phyloP scores from a whole-genome alignment of 2,888 invertebrate species.

The Protonemura montana region DNA sequence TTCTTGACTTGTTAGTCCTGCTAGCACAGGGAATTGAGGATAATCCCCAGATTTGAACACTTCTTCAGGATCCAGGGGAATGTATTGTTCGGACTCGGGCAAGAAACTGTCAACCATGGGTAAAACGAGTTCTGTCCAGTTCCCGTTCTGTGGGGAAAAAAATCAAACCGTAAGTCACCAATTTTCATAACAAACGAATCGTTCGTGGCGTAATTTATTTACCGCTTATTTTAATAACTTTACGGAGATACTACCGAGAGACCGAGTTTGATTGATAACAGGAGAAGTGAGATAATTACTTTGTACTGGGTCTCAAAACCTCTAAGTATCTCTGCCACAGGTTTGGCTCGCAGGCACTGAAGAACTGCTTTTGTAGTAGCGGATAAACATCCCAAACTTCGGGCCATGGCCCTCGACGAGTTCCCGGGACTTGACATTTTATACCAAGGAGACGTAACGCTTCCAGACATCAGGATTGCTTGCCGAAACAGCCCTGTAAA shows the following conservation, averaged over 20 bases:
- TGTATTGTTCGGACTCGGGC: slow-evolving; percentile 67
- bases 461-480: slow-evolving; percentile 74
- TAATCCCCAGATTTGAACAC: slow-evolving; percentile 64
- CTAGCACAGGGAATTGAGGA: slow-evolving; percentile 69
- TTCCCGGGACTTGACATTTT: slow-evolving; percentile 60
- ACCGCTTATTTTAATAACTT: no score
- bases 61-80: slow-evolving; percentile 64
- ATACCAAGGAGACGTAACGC: slow-evolving; percentile 61
- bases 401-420: slow-evolving; percentile 66
- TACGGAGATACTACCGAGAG: no score
- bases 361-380: slow-evolving; percentile 54
- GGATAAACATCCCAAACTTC: slow-evolving; percentile 62
- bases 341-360: slow-evolving; percentile 69
- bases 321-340: slow-evolving; percentile 67
- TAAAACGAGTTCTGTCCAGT: slow-evolving; percentile 66
- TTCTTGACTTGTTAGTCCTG: slow-evolving; percentile 75
- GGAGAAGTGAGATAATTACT: slow-evolving; percentile 54
- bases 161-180: neutral
- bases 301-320: slow-evolving; percentile 65
- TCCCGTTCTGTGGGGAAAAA: slow-evolving; percentile 63
- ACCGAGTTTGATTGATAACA: no score
- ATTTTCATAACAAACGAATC: no score
- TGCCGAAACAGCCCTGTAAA: slow-evolving; percentile 68
- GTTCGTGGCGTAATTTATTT: no score
- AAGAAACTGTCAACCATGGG: slow-evolving; percentile 72